These are phyloP conservation scores for Adelphocoris suturalis DNA, from an alignment of 2,888 invertebrate genomes.

Conservation along the genomic window DNA sequence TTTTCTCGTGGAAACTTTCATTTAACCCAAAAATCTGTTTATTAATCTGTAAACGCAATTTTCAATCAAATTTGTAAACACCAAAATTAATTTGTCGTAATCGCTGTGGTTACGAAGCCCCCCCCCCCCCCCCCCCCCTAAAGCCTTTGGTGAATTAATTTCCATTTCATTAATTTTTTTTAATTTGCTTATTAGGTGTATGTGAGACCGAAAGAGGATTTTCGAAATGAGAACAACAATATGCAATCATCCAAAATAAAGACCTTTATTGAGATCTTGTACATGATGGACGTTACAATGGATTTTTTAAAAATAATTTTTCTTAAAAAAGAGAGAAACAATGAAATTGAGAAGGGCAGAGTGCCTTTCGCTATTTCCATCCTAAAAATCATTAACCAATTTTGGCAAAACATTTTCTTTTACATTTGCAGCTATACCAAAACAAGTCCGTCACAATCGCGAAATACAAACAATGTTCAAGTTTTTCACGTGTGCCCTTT, in stretches of 20 bases:
- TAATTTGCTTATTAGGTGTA: too few relatives aligned
- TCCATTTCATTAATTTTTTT: too few relatives aligned
- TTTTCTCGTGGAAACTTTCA: too few relatives aligned
- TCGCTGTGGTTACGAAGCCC: too few relatives aligned
- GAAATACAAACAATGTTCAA: slow-evolving; percentile 26
- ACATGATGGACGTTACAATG: slow-evolving; percentile 75
- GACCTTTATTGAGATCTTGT: slow-evolving; percentile 76
- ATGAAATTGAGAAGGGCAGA: slow-evolving; percentile 58
- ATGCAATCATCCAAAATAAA: slow-evolving; percentile 74
- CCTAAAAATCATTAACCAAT: slow-evolving; percentile 60
- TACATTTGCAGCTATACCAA: slow-evolving; percentile 31
- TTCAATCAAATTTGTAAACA: too few relatives aligned
- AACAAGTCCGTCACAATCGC: neutral
- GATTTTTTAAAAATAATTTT: slow-evolving; percentile 72
- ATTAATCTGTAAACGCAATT: too few relatives aligned
- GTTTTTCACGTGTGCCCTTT: neutral
- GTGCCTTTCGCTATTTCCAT: slow-evolving; percentile 57
- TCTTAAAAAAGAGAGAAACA: slow-evolving; percentile 73
- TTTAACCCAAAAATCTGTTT: too few relatives aligned
- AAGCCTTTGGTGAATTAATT: too few relatives aligned
- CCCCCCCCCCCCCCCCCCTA: too few relatives aligned
- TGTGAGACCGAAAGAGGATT: too few relatives aligned
- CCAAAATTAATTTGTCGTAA: too few relatives aligned
- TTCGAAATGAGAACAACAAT: neutral
- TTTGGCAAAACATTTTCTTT: slow-evolving; percentile 57